A percentile compares a stretch with the other conserved stretches of the same genome.
These are phyloP conservation scores for Anser cygnoides DNA, from an alignment of 2,113 vertebrate species.

Conservation along the genomic window DNA sequence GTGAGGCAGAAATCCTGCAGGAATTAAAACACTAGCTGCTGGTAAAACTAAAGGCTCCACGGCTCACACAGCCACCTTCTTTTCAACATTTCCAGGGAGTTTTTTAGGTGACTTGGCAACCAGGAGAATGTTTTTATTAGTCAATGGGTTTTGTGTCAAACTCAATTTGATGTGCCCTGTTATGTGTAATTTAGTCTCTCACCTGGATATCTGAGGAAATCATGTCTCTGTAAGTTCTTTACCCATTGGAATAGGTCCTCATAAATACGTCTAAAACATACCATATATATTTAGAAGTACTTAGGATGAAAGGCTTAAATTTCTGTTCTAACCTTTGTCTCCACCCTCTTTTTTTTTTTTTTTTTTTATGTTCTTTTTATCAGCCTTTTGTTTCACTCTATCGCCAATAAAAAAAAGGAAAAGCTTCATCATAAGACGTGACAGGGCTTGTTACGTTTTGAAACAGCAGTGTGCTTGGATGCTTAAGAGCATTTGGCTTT, in stretches of 20 bases:
- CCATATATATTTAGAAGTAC: not conserved
- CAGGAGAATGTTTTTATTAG: conserved; percentile 31
- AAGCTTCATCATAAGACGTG: not conserved
- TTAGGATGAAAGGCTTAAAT: not conserved
- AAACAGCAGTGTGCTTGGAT: not conserved
- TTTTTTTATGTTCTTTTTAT: not conserved
- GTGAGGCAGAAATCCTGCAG: not conserved
- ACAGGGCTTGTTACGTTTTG: not conserved
- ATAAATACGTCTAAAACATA: not conserved
- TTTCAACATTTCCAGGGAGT: not conserved
- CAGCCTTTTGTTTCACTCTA: not conserved
- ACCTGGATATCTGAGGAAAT: not conserved
- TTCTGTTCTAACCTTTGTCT: not conserved
- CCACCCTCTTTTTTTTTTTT: not conserved
- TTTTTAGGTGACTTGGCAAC: not conserved
- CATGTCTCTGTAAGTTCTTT: not conserved
- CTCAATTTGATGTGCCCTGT: not conserved
- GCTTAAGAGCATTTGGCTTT: conserved; percentile 63
- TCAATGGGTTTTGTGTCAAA: not conserved
- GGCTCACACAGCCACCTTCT: not conserved
- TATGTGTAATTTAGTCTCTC: not conserved
- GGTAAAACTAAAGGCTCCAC: not conserved
- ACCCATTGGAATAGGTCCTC: not conserved
- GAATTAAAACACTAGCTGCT: not conserved
- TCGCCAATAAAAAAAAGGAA: not conserved